Base-by-base conservation (phyloP, 2,888 invertebrate species). In the Campoplex capitator region DNA sequence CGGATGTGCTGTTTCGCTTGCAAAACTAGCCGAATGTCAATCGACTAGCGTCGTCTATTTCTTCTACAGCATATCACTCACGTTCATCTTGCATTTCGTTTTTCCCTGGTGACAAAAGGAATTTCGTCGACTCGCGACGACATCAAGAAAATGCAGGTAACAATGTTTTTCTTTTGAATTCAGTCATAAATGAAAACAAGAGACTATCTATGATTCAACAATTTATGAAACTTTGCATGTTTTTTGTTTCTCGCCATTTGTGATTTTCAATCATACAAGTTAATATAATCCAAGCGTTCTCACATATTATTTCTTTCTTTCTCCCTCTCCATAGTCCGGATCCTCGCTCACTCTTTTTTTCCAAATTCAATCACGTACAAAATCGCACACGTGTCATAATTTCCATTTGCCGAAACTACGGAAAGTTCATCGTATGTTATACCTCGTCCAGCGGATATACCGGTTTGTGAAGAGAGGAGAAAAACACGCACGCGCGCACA, bases 121-220 rank as follows among this genome's bases (percentile, higher is more conserved):
- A 54, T 80, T 83, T 62, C 51, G 45, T 62, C 75, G 76, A 77
- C 35, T 80, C 54, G 67, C 77, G 80, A 54, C 77, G 80, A 54
- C 38, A 81, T 58, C 51, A 71, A 65, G 85, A 67, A 62, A 81
- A 68, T 75, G 67, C 80, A 65, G 73, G 76, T 77, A 86, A 80
- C 84, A 62, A 84, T 23, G 23, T 45, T 73, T 74, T 45, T 75
- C n/a, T 54, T 45, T 62, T 67, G 28, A 48, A 71, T 77, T 54
- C 79, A 73, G 79, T 82, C 67, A 83, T 85, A 85, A 88, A 88
- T 58, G 2, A 51, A 65, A 45, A 89, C 88, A 89, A 88, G 2
- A 28, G 82, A 84, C 80, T 86, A 75, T 86, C 83, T 81, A 84
- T 86, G 82, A 78, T 86, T 87, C 77, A 81, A 83, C 78, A 85